Base-by-base conservation (phyloP, 2,888 invertebrate species). In the Limenitis camilla region DNA sequence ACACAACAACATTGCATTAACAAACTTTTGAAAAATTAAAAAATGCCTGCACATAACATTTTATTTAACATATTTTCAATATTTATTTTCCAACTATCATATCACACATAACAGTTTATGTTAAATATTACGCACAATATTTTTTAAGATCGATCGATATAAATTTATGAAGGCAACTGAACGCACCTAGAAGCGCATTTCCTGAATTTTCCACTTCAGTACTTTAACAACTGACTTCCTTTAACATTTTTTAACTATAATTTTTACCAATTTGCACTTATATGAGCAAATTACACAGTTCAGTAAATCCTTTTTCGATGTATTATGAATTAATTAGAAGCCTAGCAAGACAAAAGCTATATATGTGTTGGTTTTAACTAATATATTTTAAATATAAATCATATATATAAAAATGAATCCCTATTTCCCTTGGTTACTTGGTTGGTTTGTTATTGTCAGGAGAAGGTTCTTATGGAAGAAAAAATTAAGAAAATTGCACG, bases 161-260 rank as follows among this genome's bases (percentile, higher is more conserved):
- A n/a, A 28, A 11, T 8, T 29, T 27, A 31, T 6, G 28, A 27
- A 43, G 33, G 7, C 9, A 28, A 56, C 52, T 56, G 46, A 51
- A 38, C 33, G 5, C 10, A 10, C 8, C 29, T 28, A 31, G 4
- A 40, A 29, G 29, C 49, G 52, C 56, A 64, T 75, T 81, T 76
- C 72, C 74, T 76, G 75, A 74, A 72, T 55, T 64, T 81, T 81
- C 81, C 80, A 49, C 49, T 35, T 53, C 42, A 43, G 5, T 77
- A n/a, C n/a, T n/a, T n/a, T n/a, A n/a, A 65, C 46, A 53, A 44
- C 7, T 19, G 62, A 67, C 61, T 74, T 78, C 72, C 74, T 76
- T 62, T 65, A 64, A 57, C 55, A 58, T 53, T 65, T 59, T 56
- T 53, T 52, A n/a, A n/a, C n/a, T 64, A 76, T 78, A 79, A 71